Conservation (phyloP, 2,797 vertebrate genomes). For the Myiothlypis chrysogaster region DNA sequence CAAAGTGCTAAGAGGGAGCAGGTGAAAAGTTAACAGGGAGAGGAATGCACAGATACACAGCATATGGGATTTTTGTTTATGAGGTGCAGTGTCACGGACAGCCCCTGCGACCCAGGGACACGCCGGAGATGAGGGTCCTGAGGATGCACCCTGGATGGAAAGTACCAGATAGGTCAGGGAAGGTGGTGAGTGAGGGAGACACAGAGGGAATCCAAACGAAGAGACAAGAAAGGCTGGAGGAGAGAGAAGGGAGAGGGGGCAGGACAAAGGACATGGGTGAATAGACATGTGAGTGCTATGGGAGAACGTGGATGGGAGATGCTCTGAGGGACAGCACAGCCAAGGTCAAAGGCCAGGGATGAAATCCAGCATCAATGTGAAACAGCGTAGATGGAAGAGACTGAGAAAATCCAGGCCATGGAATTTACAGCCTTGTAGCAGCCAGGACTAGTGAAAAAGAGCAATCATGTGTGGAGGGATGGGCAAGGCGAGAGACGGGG, state of each 20-base stretch:
- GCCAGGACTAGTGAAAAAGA: not conserved
- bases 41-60: not conserved
- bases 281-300: fast-evolving
- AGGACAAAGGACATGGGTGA: not conserved
- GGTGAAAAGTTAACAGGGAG: constrained; percentile 12
- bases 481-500: not conserved
- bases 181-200: not conserved
- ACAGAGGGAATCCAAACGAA: not conserved
- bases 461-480: not conserved
- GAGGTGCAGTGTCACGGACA: not conserved
- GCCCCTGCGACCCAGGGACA: not conserved
- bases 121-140: fast-evolving
- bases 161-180: not conserved
- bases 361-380: not conserved
- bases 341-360: not conserved
- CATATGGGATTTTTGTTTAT: not conserved
- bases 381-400: fast-evolving
- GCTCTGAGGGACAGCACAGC: not conserved
- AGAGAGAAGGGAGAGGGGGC: not conserved
- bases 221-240: not conserved
- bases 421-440: constrained; percentile 17
- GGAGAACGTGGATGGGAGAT: not conserved
- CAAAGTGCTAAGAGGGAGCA: constrained; percentile 48
- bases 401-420: not conserved
- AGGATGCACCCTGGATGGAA: not conserved